phyloP scores from a whole-genome alignment of 1,140 invertebrate genomes.

The Heliconius congener region DNA sequence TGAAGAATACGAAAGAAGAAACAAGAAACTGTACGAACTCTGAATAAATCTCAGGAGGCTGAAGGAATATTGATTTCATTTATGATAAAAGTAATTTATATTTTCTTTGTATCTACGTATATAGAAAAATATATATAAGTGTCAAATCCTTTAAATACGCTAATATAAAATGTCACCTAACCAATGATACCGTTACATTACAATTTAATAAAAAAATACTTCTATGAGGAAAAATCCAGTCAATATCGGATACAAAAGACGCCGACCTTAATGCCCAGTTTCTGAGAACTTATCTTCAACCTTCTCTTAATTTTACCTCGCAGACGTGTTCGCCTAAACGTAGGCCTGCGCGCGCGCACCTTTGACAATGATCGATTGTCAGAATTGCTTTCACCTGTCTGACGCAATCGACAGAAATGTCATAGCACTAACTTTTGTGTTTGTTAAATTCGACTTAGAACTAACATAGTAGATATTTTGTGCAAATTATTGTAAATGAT shows the following conservation, averaged over 20 bases:
- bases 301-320: conserved; percentile 1
- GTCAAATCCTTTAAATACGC: too few relatives aligned
- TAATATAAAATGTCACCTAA: too few relatives aligned
- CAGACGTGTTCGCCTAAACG: not conserved
- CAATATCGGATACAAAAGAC: not conserved
- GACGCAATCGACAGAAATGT: not conserved
- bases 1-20: too few relatives aligned
- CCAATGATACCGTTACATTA: not conserved
- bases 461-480: too few relatives aligned
- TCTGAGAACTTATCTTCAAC: not conserved
- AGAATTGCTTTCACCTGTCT: conserved; percentile 6
- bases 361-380: not conserved
- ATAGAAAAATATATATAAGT: not conserved
- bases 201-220: not conserved
- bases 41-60: too few relatives aligned
- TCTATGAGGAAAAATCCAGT: not conserved
- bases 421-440: not conserved
- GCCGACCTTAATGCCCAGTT: not conserved
- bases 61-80: too few relatives aligned
- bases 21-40: too few relatives aligned
- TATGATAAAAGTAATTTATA: too few relatives aligned
- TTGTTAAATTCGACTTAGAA: too few relatives aligned
- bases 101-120: not conserved
- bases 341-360: conserved; percentile 8
- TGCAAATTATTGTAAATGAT: too few relatives aligned